Evolutionary conservation across 2,797 vertebrate species (phyloP), one percentile per base, ranked within the genome.

Genomic region (Smutsia gigantea): DNA sequence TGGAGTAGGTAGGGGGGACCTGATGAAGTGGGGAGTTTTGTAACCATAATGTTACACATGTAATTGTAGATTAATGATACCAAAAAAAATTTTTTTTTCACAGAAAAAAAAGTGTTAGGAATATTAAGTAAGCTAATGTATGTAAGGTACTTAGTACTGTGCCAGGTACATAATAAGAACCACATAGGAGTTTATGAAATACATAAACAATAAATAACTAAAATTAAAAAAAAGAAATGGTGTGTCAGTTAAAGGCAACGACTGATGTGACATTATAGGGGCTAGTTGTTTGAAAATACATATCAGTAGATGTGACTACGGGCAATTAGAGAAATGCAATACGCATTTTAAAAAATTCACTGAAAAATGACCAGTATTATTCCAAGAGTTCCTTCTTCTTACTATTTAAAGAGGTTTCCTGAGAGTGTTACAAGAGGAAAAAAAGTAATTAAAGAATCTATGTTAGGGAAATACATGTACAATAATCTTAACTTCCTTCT

Each of bases 391-490:
- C 75, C 9, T 91, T 74, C 66, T 57, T 53, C 31, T 78, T 90
- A 34, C 23, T 64, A 87, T 49, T 53, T 69, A 94, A 61, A 89
- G 34, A 85, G 29, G 72, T 91, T 95, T 87, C 68, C 42, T 89
- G 79, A 78, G 19, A 91, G 18, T 21, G n/a, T n/a, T 84, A 85
- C 51, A 72, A 69, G 15, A 71, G 23, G 63, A 1, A 75, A 61
- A 85, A 61, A 71, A 66, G 46, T 19, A 84, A 68, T 78, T 23
- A 86, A 66, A 82, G 75, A 72, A 2, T 3, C 39, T 42, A 42
- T 94, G 63, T 31, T 68, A 59, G 34, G 42, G 61, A 92, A 92
- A 89, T 49, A 53, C 12, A 75, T 4, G 14, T 39, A 64, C 2
- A 49, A 64, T 59, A 59, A 85, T 53, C 39, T 81, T 69, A 84